Evolutionary conservation across 2,113 vertebrate species (phyloP).

Genomic region (Pygathrix nemaeus): DNA sequence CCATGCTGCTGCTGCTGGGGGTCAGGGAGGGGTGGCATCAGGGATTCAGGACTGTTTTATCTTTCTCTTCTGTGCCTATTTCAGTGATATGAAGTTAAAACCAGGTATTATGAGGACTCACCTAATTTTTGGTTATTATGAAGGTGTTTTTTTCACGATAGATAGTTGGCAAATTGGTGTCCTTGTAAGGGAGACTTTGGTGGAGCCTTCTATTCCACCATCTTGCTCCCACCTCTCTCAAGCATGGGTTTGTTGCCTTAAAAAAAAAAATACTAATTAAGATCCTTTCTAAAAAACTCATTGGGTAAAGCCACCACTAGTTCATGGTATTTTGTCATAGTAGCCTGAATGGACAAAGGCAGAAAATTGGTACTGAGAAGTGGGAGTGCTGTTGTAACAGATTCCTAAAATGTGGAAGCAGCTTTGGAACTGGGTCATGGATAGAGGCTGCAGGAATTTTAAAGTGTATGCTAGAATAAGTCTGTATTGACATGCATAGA

Average conservation of each 20-base stretch:
- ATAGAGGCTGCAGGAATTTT: background rate
- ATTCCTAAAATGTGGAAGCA: background rate
- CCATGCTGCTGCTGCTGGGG: too few species aligned
- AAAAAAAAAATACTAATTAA: background rate
- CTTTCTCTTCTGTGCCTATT: too few species aligned
- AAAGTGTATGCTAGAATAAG: background rate
- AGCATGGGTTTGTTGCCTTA: background rate
- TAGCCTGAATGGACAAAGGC: background rate
- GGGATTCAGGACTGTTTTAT: too few species aligned
- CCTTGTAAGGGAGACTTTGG: too few species aligned
- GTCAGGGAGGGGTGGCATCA: too few species aligned
- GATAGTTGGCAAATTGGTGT: too few species aligned
- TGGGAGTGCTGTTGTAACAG: background rate
- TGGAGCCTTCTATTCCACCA: too few species aligned
- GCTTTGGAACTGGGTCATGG: background rate
- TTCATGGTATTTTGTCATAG: background rate
- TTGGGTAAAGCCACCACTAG: background rate
- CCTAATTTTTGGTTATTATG: too few species aligned
- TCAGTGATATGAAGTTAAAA: too few species aligned
- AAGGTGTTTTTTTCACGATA: too few species aligned
- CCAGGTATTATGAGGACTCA: too few species aligned
- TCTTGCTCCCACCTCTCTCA: background rate
- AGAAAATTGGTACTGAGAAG: background rate
- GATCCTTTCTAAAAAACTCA: background rate
- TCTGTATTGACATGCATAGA: background rate